Evolutionary conservation across 2,888 invertebrate genomes (phyloP).

Genomic region (Brachynemurus nebulosus): DNA sequence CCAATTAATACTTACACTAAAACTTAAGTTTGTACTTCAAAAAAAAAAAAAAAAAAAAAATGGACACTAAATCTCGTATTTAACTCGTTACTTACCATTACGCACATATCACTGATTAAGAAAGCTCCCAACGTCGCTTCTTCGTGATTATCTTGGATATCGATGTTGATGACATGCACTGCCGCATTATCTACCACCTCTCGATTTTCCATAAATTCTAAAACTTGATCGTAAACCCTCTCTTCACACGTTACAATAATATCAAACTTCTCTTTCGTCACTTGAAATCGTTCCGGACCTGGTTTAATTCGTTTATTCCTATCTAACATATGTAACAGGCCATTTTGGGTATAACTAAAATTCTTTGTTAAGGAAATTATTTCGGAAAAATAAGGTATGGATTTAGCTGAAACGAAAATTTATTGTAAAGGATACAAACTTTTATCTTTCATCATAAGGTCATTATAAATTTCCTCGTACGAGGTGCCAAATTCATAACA

Average conservation of each 20-base stretch:
- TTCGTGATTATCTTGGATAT: conserved; percentile 98
- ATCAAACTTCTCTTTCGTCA: conserved; percentile 78
- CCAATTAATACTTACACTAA: no score
- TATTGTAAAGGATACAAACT: conserved; percentile 53
- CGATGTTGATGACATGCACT: conserved; percentile 94
- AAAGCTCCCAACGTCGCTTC: conserved; percentile 98
- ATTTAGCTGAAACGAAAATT: neutral
- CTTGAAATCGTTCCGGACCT: conserved; percentile 89
- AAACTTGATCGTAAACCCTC: conserved; percentile 94
- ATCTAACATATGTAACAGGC: conserved; percentile 94
- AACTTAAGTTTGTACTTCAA: no score
- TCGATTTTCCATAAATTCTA: conserved; percentile 80
- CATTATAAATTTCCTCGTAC: conserved; percentile 93
- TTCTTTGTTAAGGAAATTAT: neutral
- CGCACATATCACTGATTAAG: conserved; percentile 89
- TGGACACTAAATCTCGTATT: no score
- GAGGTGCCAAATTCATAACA: conserved; percentile 92
- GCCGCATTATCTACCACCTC: conserved; percentile 70
- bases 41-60: no score
- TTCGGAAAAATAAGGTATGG: neutral
- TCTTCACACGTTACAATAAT: conserved; percentile 96
- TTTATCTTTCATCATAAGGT: conserved; percentile 80
- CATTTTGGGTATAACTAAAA: conserved; percentile 89
- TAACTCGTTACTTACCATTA: conserved; percentile 66
- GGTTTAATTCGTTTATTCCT: conserved; percentile 91